Percentiles rank a stretch among this genome's conserved stretches.
These are phyloP conservation scores for Alfaro cultratus DNA, from an alignment of 2,797 vertebrate species.

Conservation along the genomic window DNA sequence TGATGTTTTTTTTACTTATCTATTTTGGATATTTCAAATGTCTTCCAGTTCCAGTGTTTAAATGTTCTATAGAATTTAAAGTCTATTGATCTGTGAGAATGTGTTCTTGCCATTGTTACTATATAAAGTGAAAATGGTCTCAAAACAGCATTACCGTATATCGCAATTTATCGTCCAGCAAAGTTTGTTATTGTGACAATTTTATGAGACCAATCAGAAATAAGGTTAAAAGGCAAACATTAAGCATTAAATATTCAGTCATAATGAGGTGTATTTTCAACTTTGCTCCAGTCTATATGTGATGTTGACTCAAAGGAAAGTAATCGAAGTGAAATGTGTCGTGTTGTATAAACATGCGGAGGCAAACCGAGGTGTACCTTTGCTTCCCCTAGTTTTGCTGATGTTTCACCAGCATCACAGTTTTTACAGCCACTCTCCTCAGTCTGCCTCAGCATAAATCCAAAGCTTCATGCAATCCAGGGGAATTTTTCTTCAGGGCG, in stretches of 20 bases:
- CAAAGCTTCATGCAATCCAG: slow-evolving; percentile 21
- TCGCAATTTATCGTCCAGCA: too few species aligned
- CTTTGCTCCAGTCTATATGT: not conserved
- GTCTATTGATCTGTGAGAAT: too few species aligned
- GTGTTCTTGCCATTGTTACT: too few species aligned
- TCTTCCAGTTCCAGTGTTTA: too few species aligned
- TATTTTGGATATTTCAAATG: too few species aligned
- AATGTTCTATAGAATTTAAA: too few species aligned
- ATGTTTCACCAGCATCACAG: slow-evolving; percentile 48
- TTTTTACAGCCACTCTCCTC: slow-evolving; percentile 51
- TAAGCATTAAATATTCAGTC: not conserved
- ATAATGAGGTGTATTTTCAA: not conserved
- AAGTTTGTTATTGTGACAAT: too few species aligned
- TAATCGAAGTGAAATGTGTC: not conserved
- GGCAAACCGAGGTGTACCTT: slow-evolving; percentile 24
- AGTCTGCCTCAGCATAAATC: slow-evolving; percentile 56
- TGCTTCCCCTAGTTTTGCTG: slow-evolving; percentile 53
- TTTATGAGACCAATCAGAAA: not conserved
- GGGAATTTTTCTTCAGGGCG: slow-evolving; percentile 27
- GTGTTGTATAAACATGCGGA: not conserved
- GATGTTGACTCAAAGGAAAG: not conserved
- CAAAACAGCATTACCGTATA: too few species aligned
- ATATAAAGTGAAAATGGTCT: too few species aligned
- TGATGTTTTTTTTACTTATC: too few species aligned
- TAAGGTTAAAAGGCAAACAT: not conserved